Base-by-base conservation (phyloP, 2,113 vertebrate species). In the Sinocyclocheilus anshuiensis region DNA sequence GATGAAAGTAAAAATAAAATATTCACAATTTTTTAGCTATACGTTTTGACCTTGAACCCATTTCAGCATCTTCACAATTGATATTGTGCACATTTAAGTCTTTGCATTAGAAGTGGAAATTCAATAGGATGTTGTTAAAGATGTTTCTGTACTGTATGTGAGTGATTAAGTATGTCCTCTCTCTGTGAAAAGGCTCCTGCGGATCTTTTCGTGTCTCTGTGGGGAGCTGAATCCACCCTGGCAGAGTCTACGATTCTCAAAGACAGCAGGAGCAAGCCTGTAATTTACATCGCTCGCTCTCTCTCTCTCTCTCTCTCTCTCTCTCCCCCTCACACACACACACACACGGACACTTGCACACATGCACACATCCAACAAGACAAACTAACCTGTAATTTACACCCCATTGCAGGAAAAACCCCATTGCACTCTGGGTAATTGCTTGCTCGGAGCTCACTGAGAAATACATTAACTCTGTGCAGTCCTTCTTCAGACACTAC, bases 321-420 rank as follows among this genome's bases (percentile, higher is more conserved):
- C n/a, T n/a, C n/a, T n/a, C 3, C 4, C 53, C 2, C 55, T 3
- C 55, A 76, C 53, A 75, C 55, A 39, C 61, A 78, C 84, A 71
- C 53, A 84, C 86, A 84, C 55, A 76, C 77, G 20, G 20, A 81
- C 57, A 71, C 59, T 79, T 26, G 81, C 26, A 39, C 26, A 76
- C 42, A 77, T 65, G 76, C 74, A 74, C 79, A 89, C 84, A 83
- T 87, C 61, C 86, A 88, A 57, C 88, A 65, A 87, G 88, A 87
- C 88, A 72, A 89, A 85, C 89, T 88, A 88, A 87, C 89, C 89
- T 89, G 89, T 89, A 89, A 89, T 89, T 89, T 89, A 89, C 86
- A 89, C 85, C 85, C 88, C 85, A 87, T 86, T 88, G 89, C 86
- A 89, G 89, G 72, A 85, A 88, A 75, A 88, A 86, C 61, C 87